Evolutionary conservation across 2,888 invertebrate genomes (phyloP), one percentile per base, ranked within the genome.

Genomic region (Melipona beecheii): DNA sequence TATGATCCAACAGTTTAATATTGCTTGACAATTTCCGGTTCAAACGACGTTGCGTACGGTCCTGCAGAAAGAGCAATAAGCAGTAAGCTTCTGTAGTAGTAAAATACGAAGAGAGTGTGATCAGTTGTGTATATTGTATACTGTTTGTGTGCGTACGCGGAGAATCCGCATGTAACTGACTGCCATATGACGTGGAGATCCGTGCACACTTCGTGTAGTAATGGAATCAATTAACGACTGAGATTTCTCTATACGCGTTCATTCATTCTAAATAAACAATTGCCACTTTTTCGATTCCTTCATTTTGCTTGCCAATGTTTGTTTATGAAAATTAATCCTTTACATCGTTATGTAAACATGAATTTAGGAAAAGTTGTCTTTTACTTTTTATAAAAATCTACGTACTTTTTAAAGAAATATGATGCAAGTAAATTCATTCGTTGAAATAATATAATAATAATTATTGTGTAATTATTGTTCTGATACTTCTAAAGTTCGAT

Each of bases 181-280:
- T 75, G 78, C 80, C 76, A 80, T 85, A 76, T 75, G 72, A 83
- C 76, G 80, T 68, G 72, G 78, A 78, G 56, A 78, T 75, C 77
- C 77, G 72, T 78, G 71, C 71, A 74, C 76, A 54, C 54, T 50
- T 66, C 36, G 13, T 62, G 24, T 58, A 65, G 82, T 43, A 71
- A 81, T 70, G 75, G 70, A 43, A 79, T 73, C 43, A 50, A 78
- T 74, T 74, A 66, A 66, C 66, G 4, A 74, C 27, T 27, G 27
- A 52, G 11, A 43, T 24, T 24, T 11, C 11, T 36, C 21, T 31
- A 66, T 21, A 56, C 5, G 6, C 13, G 49, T 49, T 54, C 54
- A 43, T 24, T 56, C 5, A 2, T n/a, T 2, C 31, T 17, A n/a
- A n/a, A 21, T 24, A 19, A 36, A 70, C 69, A 50, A 15, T 21